These are phyloP conservation scores for Pachydiplax longipennis DNA, from an alignment of 2,888 invertebrate genomes.

Conservation along the genomic window DNA sequence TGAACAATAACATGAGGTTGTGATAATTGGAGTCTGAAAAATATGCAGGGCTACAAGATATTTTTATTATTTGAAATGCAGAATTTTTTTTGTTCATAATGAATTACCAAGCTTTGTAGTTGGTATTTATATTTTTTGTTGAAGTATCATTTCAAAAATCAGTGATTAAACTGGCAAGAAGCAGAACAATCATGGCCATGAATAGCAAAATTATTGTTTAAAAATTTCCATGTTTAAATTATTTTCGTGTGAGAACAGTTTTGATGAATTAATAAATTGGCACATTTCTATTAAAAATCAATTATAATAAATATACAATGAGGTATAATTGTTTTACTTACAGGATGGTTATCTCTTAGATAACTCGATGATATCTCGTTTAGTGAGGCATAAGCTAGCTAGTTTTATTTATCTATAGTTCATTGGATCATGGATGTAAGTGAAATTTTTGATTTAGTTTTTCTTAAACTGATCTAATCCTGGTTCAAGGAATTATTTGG, in stretches of 20 bases:
- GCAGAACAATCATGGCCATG: neutral
- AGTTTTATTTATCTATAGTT: conserved; percentile 19
- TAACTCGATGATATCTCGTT: neutral
- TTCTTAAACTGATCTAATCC: neutral
- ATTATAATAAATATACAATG: neutral
- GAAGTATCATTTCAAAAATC: neutral
- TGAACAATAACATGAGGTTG: neutral
- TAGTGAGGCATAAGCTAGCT: neutral
- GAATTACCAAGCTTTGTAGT: neutral
- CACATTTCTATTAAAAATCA: too few species aligned
- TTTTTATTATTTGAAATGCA: neutral
- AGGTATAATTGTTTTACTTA: conserved; percentile 11
- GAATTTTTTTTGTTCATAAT: neutral
- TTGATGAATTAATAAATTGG: too few species aligned
- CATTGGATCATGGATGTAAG: conserved; percentile 9
- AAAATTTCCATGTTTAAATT: neutral
- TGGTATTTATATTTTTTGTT: neutral
- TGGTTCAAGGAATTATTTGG: neutral
- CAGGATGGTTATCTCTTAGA: conserved; percentile 18
- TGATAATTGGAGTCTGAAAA: neutral
- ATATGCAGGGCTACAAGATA: neutral
- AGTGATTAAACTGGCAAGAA: neutral
- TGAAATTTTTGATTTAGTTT: neutral
- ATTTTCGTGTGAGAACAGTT: too few species aligned
- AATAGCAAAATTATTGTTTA: neutral